phyloP scores from a whole-genome alignment of 2,797 vertebrate species.

The Onychomys torridus region DNA sequence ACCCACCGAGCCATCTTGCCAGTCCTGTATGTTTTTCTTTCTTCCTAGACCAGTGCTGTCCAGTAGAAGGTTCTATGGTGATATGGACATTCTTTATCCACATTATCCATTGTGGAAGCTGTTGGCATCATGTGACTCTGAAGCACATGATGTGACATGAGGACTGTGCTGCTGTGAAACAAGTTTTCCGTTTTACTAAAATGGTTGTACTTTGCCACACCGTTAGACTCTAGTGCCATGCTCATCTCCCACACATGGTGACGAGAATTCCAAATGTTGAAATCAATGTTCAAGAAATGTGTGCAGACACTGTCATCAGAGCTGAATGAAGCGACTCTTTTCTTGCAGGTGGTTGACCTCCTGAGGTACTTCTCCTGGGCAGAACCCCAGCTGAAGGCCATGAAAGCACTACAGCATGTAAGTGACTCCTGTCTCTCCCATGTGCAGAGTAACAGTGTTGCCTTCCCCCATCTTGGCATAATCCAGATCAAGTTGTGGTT shows the following conservation, averaged over 20 bases:
- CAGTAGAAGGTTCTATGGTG: neutral
- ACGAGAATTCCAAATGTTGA: neutral
- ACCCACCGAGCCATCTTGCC: neutral
- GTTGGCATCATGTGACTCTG: neutral
- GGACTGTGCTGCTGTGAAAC: neutral
- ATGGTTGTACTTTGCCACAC: neutral
- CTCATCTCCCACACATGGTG: neutral
- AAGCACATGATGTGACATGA: neutral
- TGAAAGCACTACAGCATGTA: conserved; percentile 98
- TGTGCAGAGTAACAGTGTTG: neutral
- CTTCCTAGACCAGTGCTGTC: neutral
- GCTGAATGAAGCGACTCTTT: conserved; percentile 68
- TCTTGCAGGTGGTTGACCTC: conserved; percentile 95
- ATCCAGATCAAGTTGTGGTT: conserved; percentile 29
- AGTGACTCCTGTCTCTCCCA: conserved; percentile 83
- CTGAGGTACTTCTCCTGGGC: conserved; percentile 99
- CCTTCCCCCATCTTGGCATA: neutral
- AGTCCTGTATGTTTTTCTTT: neutral
- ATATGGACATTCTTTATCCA: neutral
- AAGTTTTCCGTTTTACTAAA: neutral
- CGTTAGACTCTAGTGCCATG: neutral
- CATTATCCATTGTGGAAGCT: neutral
- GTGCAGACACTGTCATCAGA: neutral
- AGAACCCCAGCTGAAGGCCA: conserved; percentile 98
- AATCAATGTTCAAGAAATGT: neutral